Evolutionary conservation across 1,140 invertebrate genomes (phyloP).

Genomic region (Pachypsylla venusta): DNA sequence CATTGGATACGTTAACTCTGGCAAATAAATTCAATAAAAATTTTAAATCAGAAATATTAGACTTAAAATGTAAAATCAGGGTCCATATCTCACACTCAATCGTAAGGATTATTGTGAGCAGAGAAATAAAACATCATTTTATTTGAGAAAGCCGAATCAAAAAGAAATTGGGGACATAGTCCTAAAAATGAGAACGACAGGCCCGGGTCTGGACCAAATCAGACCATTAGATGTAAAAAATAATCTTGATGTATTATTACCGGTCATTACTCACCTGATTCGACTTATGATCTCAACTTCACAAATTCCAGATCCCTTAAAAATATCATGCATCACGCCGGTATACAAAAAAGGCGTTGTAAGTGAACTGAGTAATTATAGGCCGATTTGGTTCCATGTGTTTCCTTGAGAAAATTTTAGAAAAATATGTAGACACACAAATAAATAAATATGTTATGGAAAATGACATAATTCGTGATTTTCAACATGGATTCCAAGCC

Average conservation of each 20-base stretch:
- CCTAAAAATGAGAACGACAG: background rate
- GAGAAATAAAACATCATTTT: background rate
- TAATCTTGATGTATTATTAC: background rate
- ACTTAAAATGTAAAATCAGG: background rate
- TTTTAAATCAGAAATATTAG: background rate
- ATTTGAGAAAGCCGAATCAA: background rate
- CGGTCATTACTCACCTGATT: background rate
- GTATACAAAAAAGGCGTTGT: background rate
- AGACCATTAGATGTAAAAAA: background rate
- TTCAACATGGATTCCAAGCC: background rate
- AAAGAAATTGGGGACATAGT: background rate
- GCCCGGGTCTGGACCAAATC: background rate
- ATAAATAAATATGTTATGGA: background rate
- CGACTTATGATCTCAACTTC: background rate
- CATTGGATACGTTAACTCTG: background rate
- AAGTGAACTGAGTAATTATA: no score
- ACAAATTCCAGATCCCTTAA: background rate
- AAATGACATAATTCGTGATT: background rate
- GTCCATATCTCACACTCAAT: background rate
- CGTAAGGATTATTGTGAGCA: background rate
- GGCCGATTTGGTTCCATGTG: conserved; percentile 2
- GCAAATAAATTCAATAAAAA: conserved; percentile 5
- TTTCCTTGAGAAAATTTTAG: background rate
- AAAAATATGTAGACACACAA: background rate
- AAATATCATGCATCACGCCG: background rate